phyloP scores from a whole-genome alignment of 2,797 vertebrate species.

The Etheostoma perlongum region DNA sequence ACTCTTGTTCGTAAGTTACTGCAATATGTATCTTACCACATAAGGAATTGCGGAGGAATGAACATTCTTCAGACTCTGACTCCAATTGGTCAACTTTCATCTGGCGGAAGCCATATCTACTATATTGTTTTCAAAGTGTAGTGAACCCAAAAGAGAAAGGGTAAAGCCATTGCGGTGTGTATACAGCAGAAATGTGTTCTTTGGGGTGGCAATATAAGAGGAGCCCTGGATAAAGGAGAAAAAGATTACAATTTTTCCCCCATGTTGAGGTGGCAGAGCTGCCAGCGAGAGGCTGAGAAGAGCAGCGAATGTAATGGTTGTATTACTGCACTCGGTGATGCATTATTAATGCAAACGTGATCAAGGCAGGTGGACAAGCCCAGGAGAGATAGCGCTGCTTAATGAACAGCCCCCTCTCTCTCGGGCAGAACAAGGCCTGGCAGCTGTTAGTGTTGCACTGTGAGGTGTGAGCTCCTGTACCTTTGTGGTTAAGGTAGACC shows the following conservation, averaged over 20 bases:
- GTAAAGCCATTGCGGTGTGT: constrained; percentile 82
- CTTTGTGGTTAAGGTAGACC: constrained; percentile 77
- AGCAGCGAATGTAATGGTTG: constrained; percentile 84
- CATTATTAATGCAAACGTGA: constrained; percentile 90
- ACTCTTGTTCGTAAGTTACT: constrained; percentile 58
- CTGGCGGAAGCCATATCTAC: constrained; percentile 61
- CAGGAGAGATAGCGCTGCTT: constrained; percentile 85
- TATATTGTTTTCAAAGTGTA: constrained; percentile 84
- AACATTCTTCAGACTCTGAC: constrained; percentile 74
- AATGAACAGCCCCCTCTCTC: constrained; percentile 81
- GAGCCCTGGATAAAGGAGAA: constrained; percentile 79
- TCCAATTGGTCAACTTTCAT: constrained; percentile 86
- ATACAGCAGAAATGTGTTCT: constrained; percentile 76
- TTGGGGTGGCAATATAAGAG: constrained; percentile 79
- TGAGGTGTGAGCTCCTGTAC: constrained; percentile 82
- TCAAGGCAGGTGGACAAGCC: constrained; percentile 89
- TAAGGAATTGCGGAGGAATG: constrained; percentile 73
- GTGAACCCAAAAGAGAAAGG: constrained; percentile 84
- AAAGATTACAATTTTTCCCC: constrained; percentile 79
- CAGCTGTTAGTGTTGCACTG: constrained; percentile 86
- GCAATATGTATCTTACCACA: constrained; percentile 47
- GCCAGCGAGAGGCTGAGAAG: constrained; percentile 74
- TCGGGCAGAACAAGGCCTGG: constrained; percentile 82
- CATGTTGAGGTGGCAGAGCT: constrained; percentile 72
- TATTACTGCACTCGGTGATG: constrained; percentile 87